Base-by-base conservation (phyloP, 1,140 invertebrate genomes). In the Drosophila arawakana region DNA sequence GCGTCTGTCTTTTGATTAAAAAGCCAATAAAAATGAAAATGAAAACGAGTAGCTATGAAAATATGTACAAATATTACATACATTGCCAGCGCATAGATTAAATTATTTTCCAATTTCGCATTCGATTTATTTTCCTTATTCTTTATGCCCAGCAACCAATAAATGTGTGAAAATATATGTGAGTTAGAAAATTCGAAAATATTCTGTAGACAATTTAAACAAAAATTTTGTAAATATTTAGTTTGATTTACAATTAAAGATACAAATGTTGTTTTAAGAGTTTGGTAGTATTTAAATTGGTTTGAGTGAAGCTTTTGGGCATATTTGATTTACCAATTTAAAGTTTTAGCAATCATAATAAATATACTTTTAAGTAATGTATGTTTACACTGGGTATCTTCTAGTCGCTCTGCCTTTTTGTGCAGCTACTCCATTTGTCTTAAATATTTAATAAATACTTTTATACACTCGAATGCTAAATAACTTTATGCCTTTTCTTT, bases 1-100 rank as follows among this genome's bases (percentile, higher is more conserved):
- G 37, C 43, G 69, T 47, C 69, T 71, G 75, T 82, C 76, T 82
- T 78, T 81, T 75, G 80, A 81, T 81, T 82, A 82, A 81, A 78
- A 78, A 78, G 60, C 68, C 78, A 81, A 81, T 76, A 81, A 73
- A 76, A 81, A 76, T 21, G 7, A 61, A 67, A 70, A 63, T 55
- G 57, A 73, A 47, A 58, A 60, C 47, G 30, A 46, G 50, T 60
- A 50, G 44, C 34, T 60, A 63, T 59, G 50, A 73, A 75, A 65
- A 72, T 65, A 75, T 65, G 39, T 54, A 58, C 46, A 54, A 39
- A 54, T 59, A 68, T 68, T 43, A 73, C 49, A 61, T 41, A 59
- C 39, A 46, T 41, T 54, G n/a, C 57, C 43, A 58, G 52, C 46
- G 44, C 65, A 52, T 77, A 60, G 78, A 80, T 81, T 81, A 80